phyloP scores from a whole-genome alignment of 2,888 invertebrate genomes.

The Andrena praecox region DNA sequence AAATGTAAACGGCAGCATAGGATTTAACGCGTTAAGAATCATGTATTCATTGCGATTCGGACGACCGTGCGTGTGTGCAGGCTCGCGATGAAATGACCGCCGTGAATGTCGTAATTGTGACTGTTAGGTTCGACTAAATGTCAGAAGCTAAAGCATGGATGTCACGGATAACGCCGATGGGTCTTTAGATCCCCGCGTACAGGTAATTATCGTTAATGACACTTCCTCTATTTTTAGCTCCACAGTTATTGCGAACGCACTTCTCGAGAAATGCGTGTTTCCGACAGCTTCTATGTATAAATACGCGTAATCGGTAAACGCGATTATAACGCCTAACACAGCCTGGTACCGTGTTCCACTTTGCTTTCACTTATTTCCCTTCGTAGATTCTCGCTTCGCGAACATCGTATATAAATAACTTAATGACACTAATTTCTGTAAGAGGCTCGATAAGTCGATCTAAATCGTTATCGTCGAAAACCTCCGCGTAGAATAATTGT shows the following conservation, averaged over 20 bases:
- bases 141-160: constrained; percentile 80
- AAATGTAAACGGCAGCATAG: constrained; percentile 27
- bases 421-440: background rate
- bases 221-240: background rate
- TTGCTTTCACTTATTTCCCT: constrained; percentile 75
- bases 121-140: constrained; percentile 77
- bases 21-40: background rate
- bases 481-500: background rate
- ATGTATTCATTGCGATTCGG: constrained; percentile 2
- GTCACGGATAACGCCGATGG: constrained; percentile 83
- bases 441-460: background rate
- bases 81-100: constrained; percentile 16
- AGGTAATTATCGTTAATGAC: constrained; percentile 80
- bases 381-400: constrained; percentile 9
- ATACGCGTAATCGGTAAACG: constrained; percentile 38
- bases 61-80: background rate
- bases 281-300: constrained; percentile 68
- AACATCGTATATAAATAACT: background rate
- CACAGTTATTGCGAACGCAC: background rate
- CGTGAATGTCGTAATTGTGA: constrained; percentile 60
- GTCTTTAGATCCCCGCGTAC: constrained; percentile 86
- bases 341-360: constrained; percentile 81
- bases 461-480: background rate
- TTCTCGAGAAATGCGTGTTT: background rate
- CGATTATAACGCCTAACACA: constrained; percentile 74